Evolutionary conservation across 2,113 vertebrate species (phyloP), one percentile per base, ranked within the genome.

Genomic region (Ranitomeya imitator): DNA sequence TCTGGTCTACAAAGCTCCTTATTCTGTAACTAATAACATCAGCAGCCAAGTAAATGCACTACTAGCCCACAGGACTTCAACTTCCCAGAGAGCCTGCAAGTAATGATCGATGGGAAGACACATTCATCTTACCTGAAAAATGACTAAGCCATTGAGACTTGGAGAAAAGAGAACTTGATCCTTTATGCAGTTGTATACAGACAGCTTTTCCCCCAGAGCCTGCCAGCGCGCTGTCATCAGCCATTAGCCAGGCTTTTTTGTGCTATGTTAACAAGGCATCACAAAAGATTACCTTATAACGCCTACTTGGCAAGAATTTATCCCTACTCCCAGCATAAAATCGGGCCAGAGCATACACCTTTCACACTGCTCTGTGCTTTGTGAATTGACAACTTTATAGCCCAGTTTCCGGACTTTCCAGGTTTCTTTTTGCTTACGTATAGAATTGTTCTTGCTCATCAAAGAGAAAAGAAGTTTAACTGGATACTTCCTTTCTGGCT

Each of bases 91-190:
- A 78, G 59, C 63, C 81, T 84, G 19, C 21, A 78, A 88, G 71
- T 65, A 78, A 88, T 88, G 87, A 88, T 83, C 79, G 87, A 88
- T 88, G 87, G 81, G 57, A 31, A 45, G 59, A 77, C 81, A 88
- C 87, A 88, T 88, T 88, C 81, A 88, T 77, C 81, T 88, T 84
- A 88, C 87, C 87, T 88, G 87, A 88, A 84, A 88, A 88, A 88
- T 88, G 87, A 88, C 87, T 84, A 45, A 37, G 81, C 87, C 45
- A 88, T 84, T 88, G 87, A 88, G 87, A 54, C 60, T 37, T 12
- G 57, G 81, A 87, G 77, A 88, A 78, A 78, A 84, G 71, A 88
- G 82, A 84, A 84, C 81, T 77, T 88, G 87, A 84, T 84, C 71
- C 73, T 78, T 88, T 84, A 84, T 88, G 81, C 60, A n/a, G 9